Percentiles rank a stretch among this genome's conserved stretches.
Conservation (phyloP, 2,113 vertebrate genomes). For the Peromyscus polionotus region DNA sequence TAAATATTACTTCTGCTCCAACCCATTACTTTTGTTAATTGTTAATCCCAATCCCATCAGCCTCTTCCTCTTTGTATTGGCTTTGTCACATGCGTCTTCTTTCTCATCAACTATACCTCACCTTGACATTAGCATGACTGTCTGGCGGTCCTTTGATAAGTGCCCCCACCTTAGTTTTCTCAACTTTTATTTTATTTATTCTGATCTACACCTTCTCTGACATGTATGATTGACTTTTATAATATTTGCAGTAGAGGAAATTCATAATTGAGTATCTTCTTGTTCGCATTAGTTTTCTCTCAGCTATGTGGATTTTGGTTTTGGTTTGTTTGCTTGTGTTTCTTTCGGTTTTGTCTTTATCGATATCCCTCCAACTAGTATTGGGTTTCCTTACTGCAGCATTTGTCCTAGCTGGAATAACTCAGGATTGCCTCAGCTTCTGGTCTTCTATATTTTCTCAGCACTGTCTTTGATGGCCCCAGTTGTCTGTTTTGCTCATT, state of each 20-base stretch:
- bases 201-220: background rate
- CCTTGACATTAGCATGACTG: too few relatives aligned
- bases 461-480: background rate
- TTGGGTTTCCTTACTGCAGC: background rate
- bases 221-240: background rate
- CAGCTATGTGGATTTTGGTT: background rate
- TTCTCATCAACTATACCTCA: too few relatives aligned
- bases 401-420: background rate
- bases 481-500: background rate
- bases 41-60: background rate
- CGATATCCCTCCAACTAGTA: background rate
- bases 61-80: too few relatives aligned
- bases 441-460: background rate
- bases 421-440: background rate
- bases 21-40: background rate
- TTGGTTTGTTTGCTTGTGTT: background rate
- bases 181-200: background rate
- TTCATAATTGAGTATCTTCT: background rate
- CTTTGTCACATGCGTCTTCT: too few relatives aligned
- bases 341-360: background rate
- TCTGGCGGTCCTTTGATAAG: too few relatives aligned
- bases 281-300: background rate
- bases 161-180: background rate
- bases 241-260: background rate
- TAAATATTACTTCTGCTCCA: background rate